These are phyloP conservation scores for Tetramorium parvispinum DNA, from an alignment of 1,140 invertebrate species.

Conservation along the genomic window DNA sequence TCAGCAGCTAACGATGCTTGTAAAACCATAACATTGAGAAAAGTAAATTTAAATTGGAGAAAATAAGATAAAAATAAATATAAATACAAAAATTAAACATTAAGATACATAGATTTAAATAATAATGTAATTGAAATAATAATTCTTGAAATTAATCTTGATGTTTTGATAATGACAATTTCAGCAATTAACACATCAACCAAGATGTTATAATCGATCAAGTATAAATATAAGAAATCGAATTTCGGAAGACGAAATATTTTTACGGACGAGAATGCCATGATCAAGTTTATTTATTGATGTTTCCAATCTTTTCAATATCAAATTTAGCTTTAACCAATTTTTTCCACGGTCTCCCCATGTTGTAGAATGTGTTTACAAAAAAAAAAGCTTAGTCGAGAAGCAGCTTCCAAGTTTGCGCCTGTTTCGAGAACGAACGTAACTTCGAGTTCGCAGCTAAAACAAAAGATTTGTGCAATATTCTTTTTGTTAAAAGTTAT, in stretches of 20 bases:
- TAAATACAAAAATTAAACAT: not conserved
- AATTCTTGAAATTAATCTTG: not conserved
- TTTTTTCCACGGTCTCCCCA: not conserved
- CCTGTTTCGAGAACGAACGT: slow-evolving; percentile 27
- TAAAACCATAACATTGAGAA: not conserved
- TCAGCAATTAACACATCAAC: not conserved
- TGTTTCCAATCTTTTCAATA: slow-evolving; percentile 34
- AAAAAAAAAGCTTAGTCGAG: slow-evolving; percentile 30
- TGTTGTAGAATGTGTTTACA: not conserved
- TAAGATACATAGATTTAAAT: not conserved
- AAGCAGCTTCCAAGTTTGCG: slow-evolving; percentile 36
- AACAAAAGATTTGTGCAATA: slow-evolving; percentile 21
- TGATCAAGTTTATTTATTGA: slow-evolving; percentile 14
- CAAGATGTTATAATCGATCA: not conserved
- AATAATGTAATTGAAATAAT: not conserved
- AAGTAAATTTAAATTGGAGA: not conserved
- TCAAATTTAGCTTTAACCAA: slow-evolving; percentile 24
- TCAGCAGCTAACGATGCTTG: not conserved
- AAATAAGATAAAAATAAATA: not conserved
- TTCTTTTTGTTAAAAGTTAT: slow-evolving; percentile 13
- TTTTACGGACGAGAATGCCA: not conserved
- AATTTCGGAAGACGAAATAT: not conserved
- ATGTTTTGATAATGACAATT: not conserved
- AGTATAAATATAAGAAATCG: not conserved
- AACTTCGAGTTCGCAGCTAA: slow-evolving; percentile 16